Base-by-base conservation (phyloP, 2,888 invertebrate species). In the Epinotia nisella region DNA sequence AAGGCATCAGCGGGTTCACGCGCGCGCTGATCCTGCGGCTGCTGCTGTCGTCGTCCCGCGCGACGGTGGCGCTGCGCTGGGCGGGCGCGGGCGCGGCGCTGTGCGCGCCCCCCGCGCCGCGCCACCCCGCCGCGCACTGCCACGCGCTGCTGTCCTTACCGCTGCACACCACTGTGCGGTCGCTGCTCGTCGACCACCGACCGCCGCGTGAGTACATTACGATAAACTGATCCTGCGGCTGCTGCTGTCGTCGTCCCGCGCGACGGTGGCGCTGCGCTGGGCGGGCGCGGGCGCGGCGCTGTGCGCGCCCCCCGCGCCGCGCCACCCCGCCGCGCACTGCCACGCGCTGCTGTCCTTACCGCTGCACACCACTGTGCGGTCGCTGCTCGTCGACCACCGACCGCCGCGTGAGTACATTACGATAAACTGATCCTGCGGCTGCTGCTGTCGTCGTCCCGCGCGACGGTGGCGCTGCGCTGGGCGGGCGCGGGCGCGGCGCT, bases 11-110 rank as follows among this genome's bases (percentile, higher is more conserved):
- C 0, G 98, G 98, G 9, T 98, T 98, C 91, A 97, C 98, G 55
- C 95, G 98, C 39, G 95, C 98, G 68, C 92, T 98, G 73, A 96
- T 98, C 77, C 93, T 98, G 69, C 98, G 98, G 82, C 94, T 98
- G 71, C 92, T 98, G 76, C 91, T 98, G 76, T 98, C 98, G 82
- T 97, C 96, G 82, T 98, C 98, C 90, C 97, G 97, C 80, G 95
- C 97, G 75, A 94, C 96, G 29, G 96, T 98, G 29, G 96, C 96
- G 78, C 95, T 98, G 73, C 91, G 92, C 72, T 93, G 90, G 92
- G 87, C 93, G 13, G 85, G 87, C 74, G 82, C 81, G 53, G 76
- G 72, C 11, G 76, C 72, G 19, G 74, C 85, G 74, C 61, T 70
- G 68, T 58, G 45, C 75, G 76, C 71, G 79, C 61, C 72, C 74